Base-by-base conservation (phyloP, 2,797 vertebrate species). In the Botia almorhae region DNA sequence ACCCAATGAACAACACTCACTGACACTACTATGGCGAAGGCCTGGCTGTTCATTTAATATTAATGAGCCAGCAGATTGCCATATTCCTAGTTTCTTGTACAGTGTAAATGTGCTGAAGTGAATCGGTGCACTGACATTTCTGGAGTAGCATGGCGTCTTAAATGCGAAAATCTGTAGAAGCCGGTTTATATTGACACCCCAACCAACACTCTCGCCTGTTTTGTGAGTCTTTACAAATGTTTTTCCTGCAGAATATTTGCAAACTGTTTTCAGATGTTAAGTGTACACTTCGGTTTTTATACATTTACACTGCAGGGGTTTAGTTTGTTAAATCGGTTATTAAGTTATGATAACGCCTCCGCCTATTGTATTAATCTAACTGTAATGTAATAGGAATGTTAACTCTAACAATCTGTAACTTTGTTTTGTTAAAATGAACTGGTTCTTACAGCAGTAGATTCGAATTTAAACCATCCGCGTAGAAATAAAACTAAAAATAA, bases 171-270 rank as follows among this genome's bases (percentile, higher is more conserved):
- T 39, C 13, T 4, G 13, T 29, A 61, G 13, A 11, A 56, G 2
- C 23, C 39, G 50, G 5, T 74, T 63, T 51, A 43, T 43, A 51
- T 29, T 7, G 61, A 55, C 21, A 53, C 3, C 7, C 23, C 12
- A 19, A 19, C n/a, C 36, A 60, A 19, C 53, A 2, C 3, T 39
- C 10, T 70, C 17, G 17, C 16, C 33, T 4, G 13, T 21, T 77
- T 2, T 19, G 76, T 78, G 17, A 78, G 76, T 78, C 29, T 50
- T 50, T 50, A 0, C 56, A 69, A 60, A 68, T 1, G 4, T 46
- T 46, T 46, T 53, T 21, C 3, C 6, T 33, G 17, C 3, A 19
- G 11, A 36, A 53, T 39, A 7, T 21, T 16, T 12, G 1, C 33
- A 23, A 39, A 53, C 4, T 19, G 8, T 33, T 36, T 51, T 46